Conservation (phyloP, 2,888 invertebrate genomes). For the Lasioglossum calceatum region DNA sequence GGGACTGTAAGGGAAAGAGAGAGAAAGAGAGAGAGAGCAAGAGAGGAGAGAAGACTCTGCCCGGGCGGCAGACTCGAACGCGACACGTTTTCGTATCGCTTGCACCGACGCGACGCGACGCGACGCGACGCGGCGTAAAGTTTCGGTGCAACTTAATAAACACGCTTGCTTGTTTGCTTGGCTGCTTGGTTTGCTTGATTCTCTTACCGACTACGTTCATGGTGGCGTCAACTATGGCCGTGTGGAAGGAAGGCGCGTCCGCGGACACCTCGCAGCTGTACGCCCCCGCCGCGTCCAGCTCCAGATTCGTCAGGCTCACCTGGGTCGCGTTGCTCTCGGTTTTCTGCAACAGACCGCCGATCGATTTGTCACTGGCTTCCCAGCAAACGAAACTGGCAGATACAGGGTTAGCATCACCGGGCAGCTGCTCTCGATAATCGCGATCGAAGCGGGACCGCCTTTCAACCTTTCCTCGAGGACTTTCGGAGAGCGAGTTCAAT, state of each 20-base stretch:
- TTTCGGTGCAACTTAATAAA: conserved; percentile 30
- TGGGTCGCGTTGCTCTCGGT: conserved; percentile 82
- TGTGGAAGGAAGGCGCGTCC: conserved; percentile 83
- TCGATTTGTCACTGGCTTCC: background rate
- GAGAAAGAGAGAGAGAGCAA: background rate
- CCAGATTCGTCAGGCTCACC: conserved; percentile 78
- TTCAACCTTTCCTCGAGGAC: background rate
- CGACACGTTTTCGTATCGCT: conserved; percentile 26
- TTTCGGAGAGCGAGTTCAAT: too few relatives aligned
- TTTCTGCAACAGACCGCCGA: conserved; percentile 71
- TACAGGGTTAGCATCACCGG: background rate
- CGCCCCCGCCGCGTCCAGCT: conserved; percentile 79
- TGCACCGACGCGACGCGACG: conserved; percentile 10
- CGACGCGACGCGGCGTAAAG: conserved; percentile 15
- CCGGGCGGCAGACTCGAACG: conserved; percentile 1
- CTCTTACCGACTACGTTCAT: conserved; percentile 82
- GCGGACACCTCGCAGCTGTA: conserved; percentile 83
- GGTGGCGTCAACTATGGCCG: conserved; percentile 77
- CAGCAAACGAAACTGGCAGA: background rate
- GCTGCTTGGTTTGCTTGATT: background rate
- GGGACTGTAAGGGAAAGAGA: background rate
- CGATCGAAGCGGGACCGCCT: background rate
- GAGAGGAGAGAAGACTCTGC: background rate
- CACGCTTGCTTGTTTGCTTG: conserved; percentile 3
- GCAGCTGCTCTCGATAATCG: background rate